A percentile compares a stretch with the other conserved stretches of the same genome.
Conservation (phyloP, 2,113 vertebrate genomes). For the Colius striatus region DNA sequence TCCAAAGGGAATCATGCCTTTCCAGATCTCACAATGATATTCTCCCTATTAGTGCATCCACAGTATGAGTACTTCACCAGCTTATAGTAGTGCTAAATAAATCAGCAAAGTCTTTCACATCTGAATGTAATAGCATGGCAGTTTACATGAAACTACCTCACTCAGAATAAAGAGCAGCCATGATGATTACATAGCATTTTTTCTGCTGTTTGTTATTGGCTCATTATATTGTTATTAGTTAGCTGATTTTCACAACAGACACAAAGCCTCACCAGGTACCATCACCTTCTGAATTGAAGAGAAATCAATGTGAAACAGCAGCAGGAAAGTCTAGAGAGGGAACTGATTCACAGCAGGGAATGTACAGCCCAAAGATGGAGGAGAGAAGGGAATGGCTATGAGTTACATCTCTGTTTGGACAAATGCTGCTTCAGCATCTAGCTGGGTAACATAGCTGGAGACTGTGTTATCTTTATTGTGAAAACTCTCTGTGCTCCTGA, state of each 20-base stretch:
- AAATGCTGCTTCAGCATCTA: neutral
- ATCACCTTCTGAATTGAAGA: too few relatives aligned
- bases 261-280: neutral
- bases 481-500: neutral
- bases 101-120: neutral
- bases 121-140: neutral
- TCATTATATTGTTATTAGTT: neutral
- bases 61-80: neutral
- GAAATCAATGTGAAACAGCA: fast-evolving
- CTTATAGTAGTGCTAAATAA: neutral
- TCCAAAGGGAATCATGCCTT: neutral
- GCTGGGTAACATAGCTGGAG: neutral
- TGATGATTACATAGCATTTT: neutral
- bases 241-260: neutral
- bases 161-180: neutral
- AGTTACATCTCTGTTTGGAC: neutral
- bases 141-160: neutral
- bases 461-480: neutral
- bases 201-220: fast-evolving
- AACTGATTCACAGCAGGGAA: neutral
- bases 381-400: neutral
- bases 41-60: neutral
- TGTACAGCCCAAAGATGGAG: neutral
- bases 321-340: neutral
- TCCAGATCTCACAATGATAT: neutral